Evolutionary conservation across 2,888 invertebrate species (phyloP), one percentile per base, ranked within the genome.

Genomic region (Nymphalis c-album): DNA sequence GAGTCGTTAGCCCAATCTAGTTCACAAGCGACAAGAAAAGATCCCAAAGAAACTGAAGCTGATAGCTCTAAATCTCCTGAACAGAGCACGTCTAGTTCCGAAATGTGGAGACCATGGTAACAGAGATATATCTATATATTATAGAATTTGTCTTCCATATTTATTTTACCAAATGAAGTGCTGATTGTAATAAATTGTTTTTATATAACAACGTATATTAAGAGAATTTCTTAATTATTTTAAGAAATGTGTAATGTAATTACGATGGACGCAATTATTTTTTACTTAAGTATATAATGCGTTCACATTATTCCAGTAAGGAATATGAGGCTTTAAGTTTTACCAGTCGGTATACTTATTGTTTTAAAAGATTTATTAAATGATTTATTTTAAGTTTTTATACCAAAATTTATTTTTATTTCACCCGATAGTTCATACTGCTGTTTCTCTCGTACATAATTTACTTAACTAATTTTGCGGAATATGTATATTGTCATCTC

Each of bases 91-190:
- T 86, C 89, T 8, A 85, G 81, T 69, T 73, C 84, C 0, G 91
- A 90, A 68, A 87, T 92, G 90, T 92, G 92, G 92, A 79, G 92
- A 48, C 92, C 92, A 13, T 92, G 91, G 91, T 71, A 63, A 69
- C 18, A 22, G 18, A 58, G 53, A 47, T 7, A 55, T 16, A 7
- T 55, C 31, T 17, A 26, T 53, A 17, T 45, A 13, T 20, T 40
- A 26, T 48, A 13, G 50, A 31, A 22, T 51, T 40, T 58, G 71
- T 71, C 71, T 71, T 71, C 71, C 71, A 71, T 63, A 66, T 68
- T 66, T 62, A 69, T 69, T 67, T 59, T 53, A 46, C 31, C 47
- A 61, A 68, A 68, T 40, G 16, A 59, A 47, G 64, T 69, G 67
- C 71, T 64, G 64, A 62, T 46, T 31, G 35, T 53, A 26, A 35